phyloP scores from a whole-genome alignment of 2,888 invertebrate genomes.

The Caenorhabditis sinica region DNA sequence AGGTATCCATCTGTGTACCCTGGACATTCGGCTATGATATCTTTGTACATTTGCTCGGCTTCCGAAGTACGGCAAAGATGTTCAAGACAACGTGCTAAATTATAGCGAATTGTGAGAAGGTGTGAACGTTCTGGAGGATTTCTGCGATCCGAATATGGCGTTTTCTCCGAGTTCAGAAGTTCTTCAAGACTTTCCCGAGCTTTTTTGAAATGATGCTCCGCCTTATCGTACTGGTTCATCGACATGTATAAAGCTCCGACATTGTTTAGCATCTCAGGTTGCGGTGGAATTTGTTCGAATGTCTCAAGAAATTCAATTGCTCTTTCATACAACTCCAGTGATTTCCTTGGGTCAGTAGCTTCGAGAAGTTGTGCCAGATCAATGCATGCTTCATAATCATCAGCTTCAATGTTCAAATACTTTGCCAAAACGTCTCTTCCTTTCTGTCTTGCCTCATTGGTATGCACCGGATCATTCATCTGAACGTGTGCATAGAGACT shows the following conservation, averaged over 20 bases:
- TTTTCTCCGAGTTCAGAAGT: not conserved
- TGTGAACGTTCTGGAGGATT: conserved; percentile 49
- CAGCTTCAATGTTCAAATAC: conserved; percentile 95
- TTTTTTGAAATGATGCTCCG: conserved; percentile 86
- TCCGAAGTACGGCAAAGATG: conserved; percentile 94
- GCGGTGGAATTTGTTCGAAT: conserved; percentile 88
- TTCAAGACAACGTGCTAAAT: conserved; percentile 95
- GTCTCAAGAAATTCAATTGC: conserved; percentile 95
- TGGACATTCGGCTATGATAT: conserved; percentile 96
- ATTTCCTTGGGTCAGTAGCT: conserved; percentile 92
- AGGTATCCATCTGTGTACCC: conserved; percentile 93
- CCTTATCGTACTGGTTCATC: conserved; percentile 91
- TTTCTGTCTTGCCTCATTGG: conserved; percentile 56
- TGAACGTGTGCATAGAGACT: conserved; percentile 91
- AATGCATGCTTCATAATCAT: conserved; percentile 96
- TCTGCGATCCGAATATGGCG: conserved; percentile 4
- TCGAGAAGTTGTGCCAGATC: conserved; percentile 98
- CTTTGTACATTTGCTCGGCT: conserved; percentile 96
- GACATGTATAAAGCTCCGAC: conserved; percentile 93
- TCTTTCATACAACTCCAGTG: conserved; percentile 94
- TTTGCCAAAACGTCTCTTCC: conserved; percentile 92
- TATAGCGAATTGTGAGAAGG: conserved; percentile 89
- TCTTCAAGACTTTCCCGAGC: conserved; percentile 53
- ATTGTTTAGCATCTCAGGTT: conserved; percentile 96
- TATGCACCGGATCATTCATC: conserved; percentile 53